Evolutionary conservation across 1,140 invertebrate species (phyloP).

Genomic region (Sycophila sp.): DNA sequence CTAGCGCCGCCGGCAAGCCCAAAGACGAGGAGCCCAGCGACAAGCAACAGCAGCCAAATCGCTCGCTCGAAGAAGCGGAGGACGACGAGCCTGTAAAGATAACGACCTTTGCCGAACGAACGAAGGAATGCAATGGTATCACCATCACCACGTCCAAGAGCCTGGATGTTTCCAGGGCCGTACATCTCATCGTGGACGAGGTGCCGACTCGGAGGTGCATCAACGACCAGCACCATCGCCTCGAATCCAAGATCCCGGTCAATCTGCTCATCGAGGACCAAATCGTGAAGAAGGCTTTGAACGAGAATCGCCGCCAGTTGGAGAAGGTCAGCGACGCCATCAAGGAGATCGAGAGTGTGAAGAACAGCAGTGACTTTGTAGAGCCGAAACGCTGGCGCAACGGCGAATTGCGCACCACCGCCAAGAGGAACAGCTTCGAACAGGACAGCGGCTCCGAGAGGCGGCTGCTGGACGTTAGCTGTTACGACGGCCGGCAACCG

Average conservation of each 20-base stretch:
- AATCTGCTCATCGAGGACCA: slow-evolving; percentile 62
- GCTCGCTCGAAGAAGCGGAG: slow-evolving; percentile 34
- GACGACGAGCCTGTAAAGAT: not conserved
- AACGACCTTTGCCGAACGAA: slow-evolving; percentile 36
- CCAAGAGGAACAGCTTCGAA: slow-evolving; percentile 56
- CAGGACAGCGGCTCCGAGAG: slow-evolving; percentile 43
- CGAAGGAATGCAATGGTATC: slow-evolving; percentile 51
- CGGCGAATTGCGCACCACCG: not conserved
- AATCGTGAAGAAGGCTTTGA: slow-evolving; percentile 62
- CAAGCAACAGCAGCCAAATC: slow-evolving; percentile 33
- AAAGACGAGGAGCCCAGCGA: not conserved
- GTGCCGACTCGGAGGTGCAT: not conserved
- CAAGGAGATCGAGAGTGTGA: slow-evolving; percentile 62
- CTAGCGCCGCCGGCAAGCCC: slow-evolving; percentile 54
- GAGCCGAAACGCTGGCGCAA: slow-evolving; percentile 12
- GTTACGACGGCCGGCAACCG: slow-evolving; percentile 12
- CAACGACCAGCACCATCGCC: slow-evolving; percentile 41
- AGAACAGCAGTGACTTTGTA: slow-evolving; percentile 46
- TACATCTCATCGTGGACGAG: slow-evolving; percentile 37
- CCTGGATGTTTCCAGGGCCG: slow-evolving; percentile 47
- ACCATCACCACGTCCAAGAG: slow-evolving; percentile 51
- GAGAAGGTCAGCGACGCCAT: slow-evolving; percentile 64
- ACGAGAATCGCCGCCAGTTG: slow-evolving; percentile 61
- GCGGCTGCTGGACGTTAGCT: slow-evolving; percentile 35
- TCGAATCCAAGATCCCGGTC: slow-evolving; percentile 58